phyloP scores from a whole-genome alignment of 1,140 invertebrate species.

The Pogonomyrmex barbatus region DNA sequence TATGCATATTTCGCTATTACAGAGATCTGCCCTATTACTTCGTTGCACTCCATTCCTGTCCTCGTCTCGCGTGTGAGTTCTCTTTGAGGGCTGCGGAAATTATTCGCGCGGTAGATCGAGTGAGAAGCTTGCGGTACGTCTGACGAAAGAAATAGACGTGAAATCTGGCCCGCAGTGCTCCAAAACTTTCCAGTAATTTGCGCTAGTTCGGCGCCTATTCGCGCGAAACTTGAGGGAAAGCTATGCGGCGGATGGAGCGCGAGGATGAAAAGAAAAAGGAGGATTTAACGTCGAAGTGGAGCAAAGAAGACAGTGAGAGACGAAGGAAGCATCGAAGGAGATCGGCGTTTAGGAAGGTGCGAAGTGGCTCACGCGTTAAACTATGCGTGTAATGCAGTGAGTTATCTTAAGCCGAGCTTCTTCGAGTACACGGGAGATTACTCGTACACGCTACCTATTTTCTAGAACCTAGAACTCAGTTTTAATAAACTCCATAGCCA shows the following conservation, averaged over 20 bases:
- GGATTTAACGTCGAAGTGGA: slow-evolving; percentile 10
- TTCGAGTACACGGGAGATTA: neutral
- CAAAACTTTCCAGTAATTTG: slow-evolving; percentile 43
- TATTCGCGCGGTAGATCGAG: neutral
- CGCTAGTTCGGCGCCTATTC: slow-evolving; percentile 6
- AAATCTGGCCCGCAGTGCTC: slow-evolving; percentile 32
- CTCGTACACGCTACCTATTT: neutral
- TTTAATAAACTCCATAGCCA: neutral
- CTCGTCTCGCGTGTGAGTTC: neutral
- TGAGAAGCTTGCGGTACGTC: neutral
- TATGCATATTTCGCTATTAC: slow-evolving; percentile 49
- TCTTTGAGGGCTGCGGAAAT: slow-evolving; percentile 29
- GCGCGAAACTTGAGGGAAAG: neutral
- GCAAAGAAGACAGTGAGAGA: slow-evolving; percentile 27
- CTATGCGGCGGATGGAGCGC: neutral
- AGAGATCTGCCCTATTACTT: slow-evolving; percentile 46
- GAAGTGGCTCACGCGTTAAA: slow-evolving; percentile 67
- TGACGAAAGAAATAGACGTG: slow-evolving; percentile 20
- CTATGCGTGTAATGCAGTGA: slow-evolving; percentile 76
- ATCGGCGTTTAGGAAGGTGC: slow-evolving; percentile 45
- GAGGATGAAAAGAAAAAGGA: neutral
- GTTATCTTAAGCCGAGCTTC: slow-evolving; percentile 68
- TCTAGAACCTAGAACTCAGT: neutral
- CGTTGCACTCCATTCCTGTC: neutral
- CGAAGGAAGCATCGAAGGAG: slow-evolving; percentile 49